Percentiles rank a stretch among this genome's conserved stretches.
These are phyloP conservation scores for Astropecten irregularis DNA, from an alignment of 53 echinoderm and acorn worm genomes.

Conservation along the genomic window DNA sequence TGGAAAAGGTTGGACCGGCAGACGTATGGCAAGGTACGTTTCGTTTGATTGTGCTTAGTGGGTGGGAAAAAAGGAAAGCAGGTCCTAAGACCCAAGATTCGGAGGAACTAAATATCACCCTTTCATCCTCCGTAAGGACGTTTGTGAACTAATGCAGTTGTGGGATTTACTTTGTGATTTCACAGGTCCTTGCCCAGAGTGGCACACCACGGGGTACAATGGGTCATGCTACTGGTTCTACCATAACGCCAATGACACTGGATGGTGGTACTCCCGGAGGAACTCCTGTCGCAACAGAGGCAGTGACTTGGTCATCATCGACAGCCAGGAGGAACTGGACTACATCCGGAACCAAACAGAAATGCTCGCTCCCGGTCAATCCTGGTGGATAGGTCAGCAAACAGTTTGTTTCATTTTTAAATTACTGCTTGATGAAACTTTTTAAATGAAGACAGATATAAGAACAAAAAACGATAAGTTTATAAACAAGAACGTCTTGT, in stretches of 20 bases:
- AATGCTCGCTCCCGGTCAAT: background rate
- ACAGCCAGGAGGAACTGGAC: constrained; percentile 63
- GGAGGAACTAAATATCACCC: no score
- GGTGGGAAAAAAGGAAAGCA: no score
- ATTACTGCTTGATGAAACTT: no score
- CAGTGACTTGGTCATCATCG: constrained; percentile 72
- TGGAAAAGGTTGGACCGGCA: constrained; percentile 1
- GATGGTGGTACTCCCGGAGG: constrained; percentile 56
- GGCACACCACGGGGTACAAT: constrained; percentile 51
- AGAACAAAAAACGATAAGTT: no score
- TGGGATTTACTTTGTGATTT: no score
- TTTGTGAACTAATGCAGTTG: no score
- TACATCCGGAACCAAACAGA: constrained; percentile 53
- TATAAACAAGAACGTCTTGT: no score
- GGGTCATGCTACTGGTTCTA: constrained; percentile 64
- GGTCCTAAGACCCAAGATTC: no score
- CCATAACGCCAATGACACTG: background rate
- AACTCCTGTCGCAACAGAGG: constrained; percentile 34
- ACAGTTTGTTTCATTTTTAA: no score
- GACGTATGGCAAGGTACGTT: background rate
- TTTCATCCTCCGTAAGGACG: no score
- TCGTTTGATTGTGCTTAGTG: no score
- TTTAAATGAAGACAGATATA: no score
- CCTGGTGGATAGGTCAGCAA: constrained; percentile 44
- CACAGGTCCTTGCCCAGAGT: constrained; percentile 42